Evolutionary conservation across 1,140 invertebrate genomes (phyloP), one percentile per base, ranked within the genome.

Genomic region (Drosophila cardini): DNA sequence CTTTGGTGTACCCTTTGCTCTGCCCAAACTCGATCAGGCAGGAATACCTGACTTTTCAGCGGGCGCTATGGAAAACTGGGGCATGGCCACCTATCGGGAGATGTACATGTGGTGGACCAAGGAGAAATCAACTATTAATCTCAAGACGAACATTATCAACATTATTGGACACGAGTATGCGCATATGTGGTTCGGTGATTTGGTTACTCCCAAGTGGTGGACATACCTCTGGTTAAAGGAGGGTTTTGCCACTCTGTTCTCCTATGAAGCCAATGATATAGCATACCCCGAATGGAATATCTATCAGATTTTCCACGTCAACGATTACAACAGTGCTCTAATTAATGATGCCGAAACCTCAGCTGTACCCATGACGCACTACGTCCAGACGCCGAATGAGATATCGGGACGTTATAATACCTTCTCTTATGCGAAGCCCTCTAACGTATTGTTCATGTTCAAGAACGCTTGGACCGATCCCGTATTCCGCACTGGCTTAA

Each of bases 381-480:
- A 93, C 6, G 95, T 95, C 2, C 72, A 93, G 30, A 93, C 94
- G 61, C 95, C 95, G 3, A 78, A 76, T 6, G 94, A 96, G 89
- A 96, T 97, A 36, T 93, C 93, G 6, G 92, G 93, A 30, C 94
- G 96, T 18, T 97, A 97, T 84, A 95, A 96, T 81, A 92, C 91
- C 9, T 96, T 96, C 52, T 95, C 95, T 0, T 97, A 97, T 80
- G 92, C 92, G 50, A 93, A 93, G 89, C 93, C 93, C 62, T 93
- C 93, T 53, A 92, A 92, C 52, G 93, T 99, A 16, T 95, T 99
- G 11, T 94, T 97, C 42, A 99, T 98, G 98, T 97, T 98, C 95
- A 95, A 97, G 81, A 95, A 97, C 87, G 98, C 98, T 79, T 94
- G 98, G 1, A 96, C 96, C 0, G 95, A 96, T 18, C 91, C 95